These are phyloP conservation scores for Pristionchus arcanus DNA, from an alignment of 2,888 invertebrate genomes.

Conservation along the genomic window DNA sequence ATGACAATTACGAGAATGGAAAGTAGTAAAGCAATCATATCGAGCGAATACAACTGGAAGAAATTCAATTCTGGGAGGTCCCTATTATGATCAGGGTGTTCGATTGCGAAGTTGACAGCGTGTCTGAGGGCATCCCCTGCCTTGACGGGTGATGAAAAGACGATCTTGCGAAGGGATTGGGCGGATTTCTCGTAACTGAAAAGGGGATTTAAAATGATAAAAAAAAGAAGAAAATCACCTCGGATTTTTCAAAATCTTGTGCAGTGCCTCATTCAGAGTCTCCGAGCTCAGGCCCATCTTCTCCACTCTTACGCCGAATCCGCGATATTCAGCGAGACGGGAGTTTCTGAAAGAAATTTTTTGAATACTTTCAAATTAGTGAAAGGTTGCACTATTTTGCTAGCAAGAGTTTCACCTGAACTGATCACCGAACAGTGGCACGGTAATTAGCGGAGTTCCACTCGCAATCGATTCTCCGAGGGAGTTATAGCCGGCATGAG, in stretches of 20 bases:
- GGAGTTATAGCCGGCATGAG: constrained; percentile 44
- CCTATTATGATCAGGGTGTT: constrained; percentile 18
- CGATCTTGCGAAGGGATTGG: not conserved
- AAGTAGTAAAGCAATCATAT: constrained; percentile 25
- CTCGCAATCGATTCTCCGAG: constrained; percentile 24
- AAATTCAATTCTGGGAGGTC: not conserved
- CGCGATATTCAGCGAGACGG: constrained; percentile 1
- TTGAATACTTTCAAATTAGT: no score
- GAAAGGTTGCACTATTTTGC: no score
- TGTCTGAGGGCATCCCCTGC: not conserved
- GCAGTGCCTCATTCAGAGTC: not conserved
- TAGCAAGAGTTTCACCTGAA: not conserved
- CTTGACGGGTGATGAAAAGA: constrained; percentile 20
- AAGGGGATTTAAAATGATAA: not conserved
- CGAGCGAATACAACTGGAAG: constrained; percentile 48
- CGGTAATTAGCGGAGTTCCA: constrained; percentile 17
- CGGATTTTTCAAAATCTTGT: not conserved
- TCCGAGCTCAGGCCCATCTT: not conserved
- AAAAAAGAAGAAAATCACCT: not conserved
- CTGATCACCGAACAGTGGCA: constrained; percentile 13
- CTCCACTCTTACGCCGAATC: not conserved
- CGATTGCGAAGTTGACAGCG: constrained; percentile 33
- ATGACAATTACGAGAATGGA: not conserved
- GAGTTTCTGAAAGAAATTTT: constrained; percentile 42
- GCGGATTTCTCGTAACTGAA: not conserved